Base-by-base conservation (phyloP, 2,888 invertebrate species). In the Lasius fuliginosus region DNA sequence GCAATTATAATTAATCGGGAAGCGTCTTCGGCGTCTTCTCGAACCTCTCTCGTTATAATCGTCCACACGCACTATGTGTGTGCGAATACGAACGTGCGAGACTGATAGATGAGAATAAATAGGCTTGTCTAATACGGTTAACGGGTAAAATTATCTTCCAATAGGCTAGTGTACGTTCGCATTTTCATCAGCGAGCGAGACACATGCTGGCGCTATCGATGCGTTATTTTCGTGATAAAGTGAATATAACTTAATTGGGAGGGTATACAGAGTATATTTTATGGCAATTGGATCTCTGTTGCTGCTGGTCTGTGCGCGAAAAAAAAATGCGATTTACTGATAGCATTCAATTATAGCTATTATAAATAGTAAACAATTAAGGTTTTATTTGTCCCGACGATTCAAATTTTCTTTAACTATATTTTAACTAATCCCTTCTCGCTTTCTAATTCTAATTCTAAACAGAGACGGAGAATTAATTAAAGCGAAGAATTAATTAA, bases 81-180 rank as follows among this genome's bases (percentile, higher is more conserved):
- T 71, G 36, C 36, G 68, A 36, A 12, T 36, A 33, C 27, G 40
- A 58, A 42, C 23, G 4, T 56, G 56, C 1, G 62, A 18, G 76
- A 60, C 33, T 46, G 40, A 36, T 58, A 77, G 82, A 90, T 85
- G 82, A 71, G 62, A 89, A 87, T 89, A 89, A 90, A 90, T 87
- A 87, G 84, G 81, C 84, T 82, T 56, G 76, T 85, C 74, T 88
- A 88, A 85, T 74, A 77, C 83, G 85, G 86, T 89, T 89, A 88
- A 86, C 82, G 76, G 85, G 83, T 89, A 85, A 87, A 90, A 89
- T 87, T 89, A 90, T 90, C 90, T 79, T 11, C 64, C 81, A 83
- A 82, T 60, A 71, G 36, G 8, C 27, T 49, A 67, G 62, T n/a
- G 49, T 42, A 42, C 46, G 23, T 27, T 67, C 53, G 69, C 33